Conservation (phyloP, 2,797 vertebrate genomes). For the Crocidura indochinensis region DNA sequence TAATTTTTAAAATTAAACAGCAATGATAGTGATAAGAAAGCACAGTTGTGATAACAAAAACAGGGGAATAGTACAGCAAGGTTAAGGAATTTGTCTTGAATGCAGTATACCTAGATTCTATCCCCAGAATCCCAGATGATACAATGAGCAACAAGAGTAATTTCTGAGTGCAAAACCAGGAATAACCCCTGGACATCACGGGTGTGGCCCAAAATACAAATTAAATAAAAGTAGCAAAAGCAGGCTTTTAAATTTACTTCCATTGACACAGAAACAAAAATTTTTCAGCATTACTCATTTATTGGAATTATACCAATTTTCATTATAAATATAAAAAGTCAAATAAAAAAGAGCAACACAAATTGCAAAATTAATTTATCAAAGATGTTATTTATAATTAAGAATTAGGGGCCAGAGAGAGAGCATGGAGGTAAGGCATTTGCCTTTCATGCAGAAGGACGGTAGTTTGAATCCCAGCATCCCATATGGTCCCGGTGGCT, state of each 20-base stretch:
- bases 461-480: too few species aligned
- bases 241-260: slow-evolving; percentile 35
- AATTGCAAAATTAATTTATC: slow-evolving; percentile 45
- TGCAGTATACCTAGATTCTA: too few species aligned
- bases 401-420: too few species aligned
- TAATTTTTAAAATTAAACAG: not conserved
- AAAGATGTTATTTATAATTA: slow-evolving; percentile 48
- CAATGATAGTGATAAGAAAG: slow-evolving; percentile 14
- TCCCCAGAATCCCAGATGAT: too few species aligned
- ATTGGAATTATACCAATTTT: slow-evolving; percentile 12
- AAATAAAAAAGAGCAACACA: not conserved
- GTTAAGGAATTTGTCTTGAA: too few species aligned
- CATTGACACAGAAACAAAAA: slow-evolving; percentile 38
- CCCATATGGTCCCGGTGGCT: too few species aligned
- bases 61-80: not conserved
- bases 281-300: not conserved
- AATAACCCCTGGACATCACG: too few species aligned
- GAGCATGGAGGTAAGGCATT: too few species aligned
- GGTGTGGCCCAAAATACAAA: too few species aligned
- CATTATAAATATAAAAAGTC: not conserved
- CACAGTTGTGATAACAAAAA: not conserved
- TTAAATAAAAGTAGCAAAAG: not conserved
- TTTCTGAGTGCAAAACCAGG: too few species aligned
- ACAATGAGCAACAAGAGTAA: too few species aligned
- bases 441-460: too few species aligned